Base-by-base conservation (phyloP, 2,797 vertebrate genomes). In the Parauchenoglanis ngamensis region DNA sequence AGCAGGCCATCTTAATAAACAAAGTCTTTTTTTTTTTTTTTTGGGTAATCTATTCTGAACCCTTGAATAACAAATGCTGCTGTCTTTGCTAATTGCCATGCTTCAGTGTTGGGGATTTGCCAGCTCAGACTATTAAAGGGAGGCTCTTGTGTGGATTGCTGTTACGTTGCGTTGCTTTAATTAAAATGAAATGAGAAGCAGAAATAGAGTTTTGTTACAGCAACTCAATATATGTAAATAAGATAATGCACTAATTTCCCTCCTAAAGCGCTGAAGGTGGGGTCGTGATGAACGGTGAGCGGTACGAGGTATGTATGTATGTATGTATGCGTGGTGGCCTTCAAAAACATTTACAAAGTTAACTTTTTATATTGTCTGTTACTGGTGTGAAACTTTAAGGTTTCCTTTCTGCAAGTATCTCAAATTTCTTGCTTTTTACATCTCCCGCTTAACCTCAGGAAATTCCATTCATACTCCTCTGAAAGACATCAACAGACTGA, bases 1-100 rank as follows among this genome's bases (percentile, higher is more conserved):
- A 98, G 97, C 97, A 98, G 97, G 97, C 96, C 96, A 95, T 98
- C 97, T 98, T 98, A 98, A 99, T 98, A 99, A 99, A 99, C 97
- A 98, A 97, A 96, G 21, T 83, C 79, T 23, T 65, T 63, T 31
- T 59, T 72, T 81, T 72, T 81, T 49, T 63, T 85, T 82, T 80
- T 73, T 61, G 97, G 97, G 10, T 81, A 98, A 98, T 98, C 96
- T 97, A 98, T 97, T 98, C 97, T 97, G 97, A 97, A 97, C 97
- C 80, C 96, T 95, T 97, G 97, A 98, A 98, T 97, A 98, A 97
- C 97, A 98, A 99, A 99, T 97, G 98, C 96, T 96, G 95, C 96
- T 95, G 96, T 95, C 78, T 96, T 96, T 96, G 97, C 97, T 98
- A 98, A 99, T 99, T 98, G 97, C 97, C 97, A 96, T 95, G 94